These are phyloP conservation scores for Neosilurus hyrtlii DNA, from an alignment of 2,797 vertebrate species.

Conservation along the genomic window DNA sequence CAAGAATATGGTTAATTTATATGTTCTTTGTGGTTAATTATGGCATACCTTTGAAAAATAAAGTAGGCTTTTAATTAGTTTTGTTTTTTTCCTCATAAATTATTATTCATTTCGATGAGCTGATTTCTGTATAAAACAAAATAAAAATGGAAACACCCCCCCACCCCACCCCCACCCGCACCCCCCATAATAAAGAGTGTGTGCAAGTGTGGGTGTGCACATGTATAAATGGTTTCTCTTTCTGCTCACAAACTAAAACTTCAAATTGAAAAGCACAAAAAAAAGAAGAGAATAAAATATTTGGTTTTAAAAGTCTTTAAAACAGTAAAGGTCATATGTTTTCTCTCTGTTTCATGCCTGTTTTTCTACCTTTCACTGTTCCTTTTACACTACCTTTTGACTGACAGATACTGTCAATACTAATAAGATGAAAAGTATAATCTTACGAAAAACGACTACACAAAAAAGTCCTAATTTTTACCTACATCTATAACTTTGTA, in stretches of 20 bases:
- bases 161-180: too few relatives aligned
- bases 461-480: neutral
- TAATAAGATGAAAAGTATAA: neutral
- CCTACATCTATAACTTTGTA: neutral
- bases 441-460: neutral
- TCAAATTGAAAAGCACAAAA: slow-evolving; percentile 26
- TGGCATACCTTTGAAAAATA: slow-evolving; percentile 13
- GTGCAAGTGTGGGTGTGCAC: neutral
- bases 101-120: neutral
- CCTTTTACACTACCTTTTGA: too few relatives aligned
- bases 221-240: slow-evolving; percentile 7
- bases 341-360: neutral
- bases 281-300: slow-evolving; percentile 44
- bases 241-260: slow-evolving; percentile 20
- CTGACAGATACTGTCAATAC: neutral
- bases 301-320: neutral
- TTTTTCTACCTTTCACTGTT: neutral
- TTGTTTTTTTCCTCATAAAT: neutral
- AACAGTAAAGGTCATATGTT: neutral
- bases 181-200: neutral
- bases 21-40: slow-evolving; percentile 35
- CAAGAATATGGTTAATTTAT: slow-evolving; percentile 34
- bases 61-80: slow-evolving; percentile 6
- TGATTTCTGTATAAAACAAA: neutral
- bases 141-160: too few relatives aligned